Conservation (phyloP, 2,797 vertebrate species). For the Helarctos malayanus region DNA sequence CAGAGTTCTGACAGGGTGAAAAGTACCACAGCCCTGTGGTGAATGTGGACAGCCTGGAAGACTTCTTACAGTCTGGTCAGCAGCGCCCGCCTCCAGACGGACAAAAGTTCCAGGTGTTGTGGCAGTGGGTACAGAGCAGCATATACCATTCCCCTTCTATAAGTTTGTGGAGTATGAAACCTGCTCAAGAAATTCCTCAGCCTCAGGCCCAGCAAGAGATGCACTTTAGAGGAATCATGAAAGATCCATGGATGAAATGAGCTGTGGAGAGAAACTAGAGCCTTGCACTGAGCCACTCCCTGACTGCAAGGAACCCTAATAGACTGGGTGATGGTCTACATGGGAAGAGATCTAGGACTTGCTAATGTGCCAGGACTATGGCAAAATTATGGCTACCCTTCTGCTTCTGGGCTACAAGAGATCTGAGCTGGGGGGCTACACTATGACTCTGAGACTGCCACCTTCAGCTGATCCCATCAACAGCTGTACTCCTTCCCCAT, state of each 20-base stretch:
- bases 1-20: neutral
- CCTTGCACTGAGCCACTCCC: neutral
- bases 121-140: neutral
- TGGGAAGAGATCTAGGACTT: neutral
- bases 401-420: neutral
- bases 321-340: neutral
- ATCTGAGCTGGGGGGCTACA: neutral
- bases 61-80: neutral
- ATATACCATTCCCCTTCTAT: neutral
- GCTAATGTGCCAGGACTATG: neutral
- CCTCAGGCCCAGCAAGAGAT: neutral
- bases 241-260: neutral
- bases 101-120: too few species aligned
- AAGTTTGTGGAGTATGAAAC: neutral
- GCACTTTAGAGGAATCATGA: neutral
- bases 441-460: neutral
- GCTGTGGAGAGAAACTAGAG: neutral
- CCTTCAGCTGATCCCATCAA: neutral
- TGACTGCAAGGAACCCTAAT: neutral
- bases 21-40: neutral
- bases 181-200: neutral
- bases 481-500: neutral
- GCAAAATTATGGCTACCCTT: too few species aligned
- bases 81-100: neutral
- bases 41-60: neutral